phyloP scores from a whole-genome alignment of 2,113 vertebrate genomes.

The Sylvicapra grimmia region DNA sequence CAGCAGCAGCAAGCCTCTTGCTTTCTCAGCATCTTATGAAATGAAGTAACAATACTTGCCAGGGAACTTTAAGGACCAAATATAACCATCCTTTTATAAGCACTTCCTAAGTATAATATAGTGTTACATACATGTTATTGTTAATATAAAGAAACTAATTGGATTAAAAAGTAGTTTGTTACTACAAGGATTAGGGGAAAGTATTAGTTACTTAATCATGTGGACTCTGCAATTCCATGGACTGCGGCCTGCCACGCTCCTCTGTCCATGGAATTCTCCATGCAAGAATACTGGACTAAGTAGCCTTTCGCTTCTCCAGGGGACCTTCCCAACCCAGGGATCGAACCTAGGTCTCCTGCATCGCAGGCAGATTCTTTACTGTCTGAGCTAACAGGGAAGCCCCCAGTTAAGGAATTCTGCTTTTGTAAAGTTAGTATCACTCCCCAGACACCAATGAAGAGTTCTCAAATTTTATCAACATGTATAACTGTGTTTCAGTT shows the following conservation, averaged over 20 bases:
- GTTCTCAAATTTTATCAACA: neutral
- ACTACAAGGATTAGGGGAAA: neutral
- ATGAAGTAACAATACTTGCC: neutral
- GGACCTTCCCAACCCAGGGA: neutral
- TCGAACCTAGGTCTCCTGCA: neutral
- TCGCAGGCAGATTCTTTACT: neutral
- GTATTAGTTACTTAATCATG: neutral
- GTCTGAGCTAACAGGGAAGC: neutral
- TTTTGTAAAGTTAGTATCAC: neutral
- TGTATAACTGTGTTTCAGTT: neutral
- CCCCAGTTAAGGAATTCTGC: neutral
- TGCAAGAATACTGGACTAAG: neutral
- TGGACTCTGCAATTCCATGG: neutral
- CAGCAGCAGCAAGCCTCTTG: neutral
- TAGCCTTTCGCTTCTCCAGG: neutral
- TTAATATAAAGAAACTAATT: neutral
- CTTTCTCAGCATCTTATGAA: neutral
- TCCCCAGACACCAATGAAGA: neutral
- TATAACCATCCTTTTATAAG: neutral
- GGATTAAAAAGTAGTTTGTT: neutral
- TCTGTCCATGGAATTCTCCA: neutral
- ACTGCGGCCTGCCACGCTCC: neutral
- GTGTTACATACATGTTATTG: neutral
- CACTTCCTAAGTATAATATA: neutral
- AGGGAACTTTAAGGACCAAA: neutral